Conservation (phyloP, 2,888 invertebrate genomes). For the Coecobrya sp. region DNA sequence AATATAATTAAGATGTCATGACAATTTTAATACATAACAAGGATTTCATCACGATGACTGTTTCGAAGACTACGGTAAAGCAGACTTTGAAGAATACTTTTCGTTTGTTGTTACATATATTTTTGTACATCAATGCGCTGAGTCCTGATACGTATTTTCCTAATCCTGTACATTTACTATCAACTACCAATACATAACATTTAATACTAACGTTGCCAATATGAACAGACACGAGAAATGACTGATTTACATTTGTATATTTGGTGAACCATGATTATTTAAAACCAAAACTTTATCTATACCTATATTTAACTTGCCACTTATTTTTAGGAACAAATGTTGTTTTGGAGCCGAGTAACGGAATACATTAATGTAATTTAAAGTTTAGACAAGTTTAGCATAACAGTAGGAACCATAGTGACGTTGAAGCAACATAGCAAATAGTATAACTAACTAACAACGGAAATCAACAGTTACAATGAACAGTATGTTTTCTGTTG, state of each 20-base stretch:
- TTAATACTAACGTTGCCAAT: too few species aligned
- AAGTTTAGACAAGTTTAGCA: background rate
- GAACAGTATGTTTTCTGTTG: background rate
- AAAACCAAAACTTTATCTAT: too few species aligned
- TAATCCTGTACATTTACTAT: background rate
- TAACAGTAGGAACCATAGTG: background rate
- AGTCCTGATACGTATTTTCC: background rate
- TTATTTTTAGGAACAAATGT: too few species aligned
- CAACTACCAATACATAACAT: too few species aligned
- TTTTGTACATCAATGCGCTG: background rate
- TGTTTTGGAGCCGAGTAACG: too few species aligned
- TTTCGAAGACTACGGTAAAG: background rate
- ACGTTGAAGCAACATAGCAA: background rate
- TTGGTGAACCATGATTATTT: too few species aligned
- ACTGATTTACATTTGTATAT: too few species aligned
- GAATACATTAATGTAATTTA: too few species aligned
- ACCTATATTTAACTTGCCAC: too few species aligned
- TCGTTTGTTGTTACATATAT: background rate
- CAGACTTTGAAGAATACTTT: conserved; percentile 24
- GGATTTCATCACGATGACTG: background rate
- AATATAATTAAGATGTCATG: background rate
- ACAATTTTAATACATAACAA: background rate
- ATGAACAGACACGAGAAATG: too few species aligned
- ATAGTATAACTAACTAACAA: background rate
- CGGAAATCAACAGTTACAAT: background rate